Evolutionary conservation across 2,888 invertebrate species (phyloP).

Genomic region (Amphiduros pacificus): DNA sequence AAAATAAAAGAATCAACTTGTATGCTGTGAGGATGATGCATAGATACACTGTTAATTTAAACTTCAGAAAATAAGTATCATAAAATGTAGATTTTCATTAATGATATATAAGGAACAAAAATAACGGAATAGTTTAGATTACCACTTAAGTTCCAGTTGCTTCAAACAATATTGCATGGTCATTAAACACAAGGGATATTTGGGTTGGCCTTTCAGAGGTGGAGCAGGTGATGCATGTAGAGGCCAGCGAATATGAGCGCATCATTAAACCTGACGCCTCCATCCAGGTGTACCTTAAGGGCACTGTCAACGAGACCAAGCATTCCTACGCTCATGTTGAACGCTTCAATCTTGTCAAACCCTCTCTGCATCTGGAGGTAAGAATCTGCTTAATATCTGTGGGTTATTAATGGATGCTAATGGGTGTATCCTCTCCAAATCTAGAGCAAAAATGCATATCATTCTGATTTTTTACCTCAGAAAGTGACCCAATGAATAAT

Average conservation of each 20-base stretch:
- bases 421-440: too few species aligned
- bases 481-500: too few species aligned
- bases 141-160: not conserved
- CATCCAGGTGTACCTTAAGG: slow-evolving; percentile 46
- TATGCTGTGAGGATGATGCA: too few species aligned
- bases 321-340: slow-evolving; percentile 43
- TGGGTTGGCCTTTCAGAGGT: slow-evolving; percentile 33
- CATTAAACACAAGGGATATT: not conserved
- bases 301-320: slow-evolving; percentile 45
- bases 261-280: slow-evolving; percentile 48
- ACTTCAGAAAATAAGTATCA: too few species aligned
- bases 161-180: not conserved
- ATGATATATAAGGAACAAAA: too few species aligned
- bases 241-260: slow-evolving; percentile 42
- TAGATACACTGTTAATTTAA: not conserved
- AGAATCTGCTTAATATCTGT: not conserved
- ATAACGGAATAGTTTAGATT: too few species aligned
- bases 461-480: too few species aligned
- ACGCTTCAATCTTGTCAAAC: slow-evolving; percentile 46
- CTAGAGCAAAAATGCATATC: too few species aligned
- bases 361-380: slow-evolving; percentile 50
- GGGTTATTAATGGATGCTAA: not conserved
- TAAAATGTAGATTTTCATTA: too few species aligned
- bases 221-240: slow-evolving; percentile 35
- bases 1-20: too few species aligned